Base-by-base conservation (phyloP, 2,797 vertebrate species). In the Cuculus canorus region DNA sequence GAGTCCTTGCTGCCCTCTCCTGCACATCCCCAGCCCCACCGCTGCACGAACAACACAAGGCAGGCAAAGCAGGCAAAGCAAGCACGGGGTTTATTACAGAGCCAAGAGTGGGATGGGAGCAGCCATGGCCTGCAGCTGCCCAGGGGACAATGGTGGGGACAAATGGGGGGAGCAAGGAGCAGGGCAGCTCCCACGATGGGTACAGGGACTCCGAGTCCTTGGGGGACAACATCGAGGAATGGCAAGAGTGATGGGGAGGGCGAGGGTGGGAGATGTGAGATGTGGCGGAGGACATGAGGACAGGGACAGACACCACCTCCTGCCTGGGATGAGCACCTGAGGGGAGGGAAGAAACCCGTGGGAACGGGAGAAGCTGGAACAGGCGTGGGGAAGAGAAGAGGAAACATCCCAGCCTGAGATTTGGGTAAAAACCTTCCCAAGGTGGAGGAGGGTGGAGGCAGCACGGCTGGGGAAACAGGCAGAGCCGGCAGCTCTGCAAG, bases 401-500 rank as follows among this genome's bases (percentile, higher is more conserved):
- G 5, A 93, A 90, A 76, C 61, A 72, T 60, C 43, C 72, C 80
- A 84, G 73, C 13, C 76, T 47, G 85, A 92, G 28, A 96, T 96
- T 94, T 96, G 94, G 80, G 69, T 96, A 96, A 86, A 90, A 93
- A 76, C 2, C 47, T 95, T 95, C 93, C 92, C 95, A 96, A 72
- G 92, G 94, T 5, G 30, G 76, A 71, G 56, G 68, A 76, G 33
- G 33, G 75, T 59, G 60, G 57, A 91, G 72, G 39, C 84, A 89
- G 39, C 39, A 6, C 2, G 17, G 53, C 48, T 41, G 7, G 76
- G 85, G 69, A 59, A 96, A 96, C 96, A 93, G 88, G 96, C 90
- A 47, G 50, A 69, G 73, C 93, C 64, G 76, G 95, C 11, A 13
- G 21, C 16, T 30, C 64, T 6, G 4, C 45, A 63, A 45, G 8